A percentile compares a stretch with the other conserved stretches of the same genome.
These are phyloP conservation scores for Pygocentrus nattereri DNA, from an alignment of 2,797 vertebrate genomes.

Conservation along the genomic window DNA sequence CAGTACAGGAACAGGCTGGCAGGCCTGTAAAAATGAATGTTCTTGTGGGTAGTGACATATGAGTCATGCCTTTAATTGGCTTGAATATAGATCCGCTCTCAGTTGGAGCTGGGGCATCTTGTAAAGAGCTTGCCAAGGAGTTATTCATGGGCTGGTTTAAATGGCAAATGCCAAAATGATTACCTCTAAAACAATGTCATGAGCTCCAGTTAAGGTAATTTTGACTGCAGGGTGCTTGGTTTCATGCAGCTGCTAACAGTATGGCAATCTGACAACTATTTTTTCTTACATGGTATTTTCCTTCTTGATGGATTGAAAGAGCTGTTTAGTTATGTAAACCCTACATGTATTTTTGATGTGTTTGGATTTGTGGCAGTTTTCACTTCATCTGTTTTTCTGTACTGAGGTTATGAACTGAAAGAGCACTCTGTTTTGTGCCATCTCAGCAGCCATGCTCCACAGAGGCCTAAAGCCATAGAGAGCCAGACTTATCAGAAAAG, in stretches of 20 bases:
- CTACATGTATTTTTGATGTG: neutral
- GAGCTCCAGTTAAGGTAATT: conserved; percentile 45
- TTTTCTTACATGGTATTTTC: neutral
- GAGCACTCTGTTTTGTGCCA: conserved; percentile 29
- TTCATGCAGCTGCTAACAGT: conserved; percentile 18
- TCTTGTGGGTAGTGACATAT: conserved; percentile 68
- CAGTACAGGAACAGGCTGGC: conserved; percentile 44
- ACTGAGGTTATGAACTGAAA: conserved; percentile 11
- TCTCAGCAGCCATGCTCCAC: conserved; percentile 20
- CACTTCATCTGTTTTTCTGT: neutral
- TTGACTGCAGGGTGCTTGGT: conserved; percentile 22
- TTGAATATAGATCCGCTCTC: conserved; percentile 64
- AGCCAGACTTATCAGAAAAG: neutral
- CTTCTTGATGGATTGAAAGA: neutral
- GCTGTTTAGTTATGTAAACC: neutral
- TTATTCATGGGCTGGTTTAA: conserved; percentile 57
- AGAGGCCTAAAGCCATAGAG: neutral
- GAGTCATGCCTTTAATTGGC: conserved; percentile 73
- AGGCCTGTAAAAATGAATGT: conserved; percentile 53
- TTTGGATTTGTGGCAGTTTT: neutral
- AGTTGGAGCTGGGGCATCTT: conserved; percentile 57
- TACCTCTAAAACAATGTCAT: conserved; percentile 59
- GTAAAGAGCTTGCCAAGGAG: conserved; percentile 54
- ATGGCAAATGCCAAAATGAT: conserved; percentile 55
- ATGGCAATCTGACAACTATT: neutral